These are phyloP conservation scores for Sclerurus mexicanus DNA, from an alignment of 2,113 vertebrate species.

Conservation along the genomic window DNA sequence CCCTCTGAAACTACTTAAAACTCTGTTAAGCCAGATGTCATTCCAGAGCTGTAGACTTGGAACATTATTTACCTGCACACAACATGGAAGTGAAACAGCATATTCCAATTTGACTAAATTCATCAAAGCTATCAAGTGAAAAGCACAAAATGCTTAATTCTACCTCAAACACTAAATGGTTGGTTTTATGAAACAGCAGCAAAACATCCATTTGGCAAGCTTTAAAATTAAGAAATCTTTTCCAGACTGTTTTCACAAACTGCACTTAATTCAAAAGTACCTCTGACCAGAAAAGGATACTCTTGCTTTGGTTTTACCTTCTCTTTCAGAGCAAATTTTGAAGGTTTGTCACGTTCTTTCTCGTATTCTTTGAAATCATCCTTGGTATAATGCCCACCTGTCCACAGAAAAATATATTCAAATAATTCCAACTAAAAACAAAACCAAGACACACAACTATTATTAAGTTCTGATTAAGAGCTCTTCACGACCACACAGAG, in stretches of 20 bases:
- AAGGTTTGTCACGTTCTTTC: slow-evolving; percentile 81
- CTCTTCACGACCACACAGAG: background rate
- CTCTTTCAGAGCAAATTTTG: slow-evolving; percentile 90
- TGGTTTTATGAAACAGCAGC: background rate
- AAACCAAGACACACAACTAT: background rate
- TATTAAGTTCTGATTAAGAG: background rate
- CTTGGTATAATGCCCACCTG: slow-evolving; percentile 92
- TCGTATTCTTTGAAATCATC: slow-evolving; percentile 97
- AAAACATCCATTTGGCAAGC: background rate
- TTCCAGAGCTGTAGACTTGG: background rate
- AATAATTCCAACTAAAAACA: background rate
- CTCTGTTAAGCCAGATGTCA: background rate
- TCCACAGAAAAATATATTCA: background rate
- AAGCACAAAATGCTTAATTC: background rate
- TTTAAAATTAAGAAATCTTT: background rate
- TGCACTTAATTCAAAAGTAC: background rate
- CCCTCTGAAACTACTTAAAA: background rate
- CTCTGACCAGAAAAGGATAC: slow-evolving; percentile 83
- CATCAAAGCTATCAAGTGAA: background rate
- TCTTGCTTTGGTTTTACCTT: slow-evolving; percentile 89
- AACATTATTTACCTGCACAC: background rate
- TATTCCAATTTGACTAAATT: background rate
- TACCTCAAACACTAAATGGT: background rate
- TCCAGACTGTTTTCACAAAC: background rate
- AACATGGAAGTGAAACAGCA: background rate